phyloP scores from a whole-genome alignment of 2,888 invertebrate genomes.

The Alloscopus bannaensis region DNA sequence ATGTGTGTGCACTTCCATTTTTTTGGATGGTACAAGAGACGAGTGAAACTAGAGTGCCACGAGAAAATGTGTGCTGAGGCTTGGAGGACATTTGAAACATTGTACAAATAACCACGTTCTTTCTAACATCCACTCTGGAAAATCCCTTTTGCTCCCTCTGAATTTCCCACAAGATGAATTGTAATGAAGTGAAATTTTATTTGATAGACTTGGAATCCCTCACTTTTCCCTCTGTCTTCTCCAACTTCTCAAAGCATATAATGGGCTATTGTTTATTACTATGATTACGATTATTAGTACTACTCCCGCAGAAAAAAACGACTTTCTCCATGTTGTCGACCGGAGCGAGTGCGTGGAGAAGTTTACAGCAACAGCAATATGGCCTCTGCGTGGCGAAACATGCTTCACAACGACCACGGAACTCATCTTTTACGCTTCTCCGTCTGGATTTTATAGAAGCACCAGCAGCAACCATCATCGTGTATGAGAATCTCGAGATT shows the following conservation, averaged over 20 bases:
- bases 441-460: background rate
- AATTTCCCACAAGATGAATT: slow-evolving; percentile 31
- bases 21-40: no score
- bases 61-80: no score
- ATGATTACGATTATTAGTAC: slow-evolving; percentile 45
- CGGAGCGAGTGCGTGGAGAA: background rate
- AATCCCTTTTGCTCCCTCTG: background rate
- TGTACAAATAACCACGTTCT: background rate
- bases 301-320: slow-evolving; percentile 6
- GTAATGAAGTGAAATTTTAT: slow-evolving; percentile 47
- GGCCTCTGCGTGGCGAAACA: slow-evolving; percentile 22
- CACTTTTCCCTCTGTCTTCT: slow-evolving; percentile 14
- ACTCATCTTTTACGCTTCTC: background rate
- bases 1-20: background rate
- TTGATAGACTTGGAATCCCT: slow-evolving; percentile 30
- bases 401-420: background rate
- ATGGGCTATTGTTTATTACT: slow-evolving; percentile 48
- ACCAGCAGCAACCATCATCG: no score
- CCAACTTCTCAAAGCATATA: slow-evolving; percentile 25
- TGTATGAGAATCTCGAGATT: background rate
- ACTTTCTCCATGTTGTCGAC: background rate
- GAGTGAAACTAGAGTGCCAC: no score
- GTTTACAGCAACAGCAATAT: slow-evolving; percentile 18
- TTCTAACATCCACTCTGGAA: slow-evolving; percentile 1
- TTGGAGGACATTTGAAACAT: background rate